phyloP scores from a whole-genome alignment of 2,797 vertebrate species.

The Arremon aurantiirostris region DNA sequence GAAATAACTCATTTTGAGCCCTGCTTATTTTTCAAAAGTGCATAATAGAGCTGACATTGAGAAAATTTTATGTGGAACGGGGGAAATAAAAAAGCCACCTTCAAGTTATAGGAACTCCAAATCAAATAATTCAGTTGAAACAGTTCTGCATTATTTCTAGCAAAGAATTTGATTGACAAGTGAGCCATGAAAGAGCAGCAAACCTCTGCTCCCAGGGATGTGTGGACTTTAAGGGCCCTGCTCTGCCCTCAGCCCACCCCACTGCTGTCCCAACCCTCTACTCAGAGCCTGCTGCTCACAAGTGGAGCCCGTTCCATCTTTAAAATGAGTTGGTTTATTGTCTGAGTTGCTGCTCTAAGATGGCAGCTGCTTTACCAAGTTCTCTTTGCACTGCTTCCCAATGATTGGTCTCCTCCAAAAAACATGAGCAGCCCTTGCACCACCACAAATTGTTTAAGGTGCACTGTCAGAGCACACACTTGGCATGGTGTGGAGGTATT shows the following conservation, averaged over 20 bases:
- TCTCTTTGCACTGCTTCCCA: neutral
- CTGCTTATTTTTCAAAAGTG: neutral
- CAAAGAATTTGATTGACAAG: neutral
- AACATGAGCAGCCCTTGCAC: neutral
- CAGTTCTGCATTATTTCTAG: neutral
- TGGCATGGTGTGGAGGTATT: fast-evolving
- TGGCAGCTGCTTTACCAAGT: neutral
- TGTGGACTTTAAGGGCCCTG: neutral
- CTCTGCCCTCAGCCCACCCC: neutral
- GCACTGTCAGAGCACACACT: fast-evolving
- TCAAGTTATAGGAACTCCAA: neutral
- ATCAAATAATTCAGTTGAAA: neutral
- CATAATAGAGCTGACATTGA: neutral
- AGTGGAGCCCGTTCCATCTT: neutral
- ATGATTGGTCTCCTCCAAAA: neutral
- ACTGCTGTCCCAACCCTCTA: neutral
- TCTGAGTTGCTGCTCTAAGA: neutral
- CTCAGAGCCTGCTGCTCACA: neutral
- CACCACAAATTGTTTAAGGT: fast-evolving
- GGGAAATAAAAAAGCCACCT: neutral
- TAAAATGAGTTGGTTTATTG: neutral
- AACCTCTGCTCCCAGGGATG: neutral
- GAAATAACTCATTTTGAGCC: slow-evolving; percentile 17
- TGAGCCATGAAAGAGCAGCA: neutral
- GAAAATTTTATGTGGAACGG: neutral